Evolutionary conservation across 2,888 invertebrate genomes (phyloP).

Genomic region (Gibbula magus): DNA sequence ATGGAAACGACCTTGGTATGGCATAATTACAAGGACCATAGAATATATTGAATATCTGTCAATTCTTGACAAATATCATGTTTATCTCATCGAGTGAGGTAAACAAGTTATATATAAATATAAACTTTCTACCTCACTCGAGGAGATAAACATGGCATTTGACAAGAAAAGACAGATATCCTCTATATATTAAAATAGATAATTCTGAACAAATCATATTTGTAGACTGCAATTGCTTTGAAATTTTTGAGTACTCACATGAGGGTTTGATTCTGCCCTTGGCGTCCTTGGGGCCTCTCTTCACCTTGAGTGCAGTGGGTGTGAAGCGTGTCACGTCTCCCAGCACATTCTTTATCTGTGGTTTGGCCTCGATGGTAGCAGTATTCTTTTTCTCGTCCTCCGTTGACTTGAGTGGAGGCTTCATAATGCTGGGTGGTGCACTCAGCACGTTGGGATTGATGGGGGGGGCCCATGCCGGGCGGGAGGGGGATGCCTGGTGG

Average conservation of each 20-base stretch:
- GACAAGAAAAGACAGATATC: no score
- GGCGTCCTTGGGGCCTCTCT: conserved; percentile 82
- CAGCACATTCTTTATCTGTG: conserved; percentile 84
- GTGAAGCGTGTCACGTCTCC: conserved; percentile 94
- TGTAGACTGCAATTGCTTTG: background rate
- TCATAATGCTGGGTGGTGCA: conserved; percentile 88
- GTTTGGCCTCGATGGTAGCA: conserved; percentile 95
- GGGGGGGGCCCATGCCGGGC: conserved; percentile 38
- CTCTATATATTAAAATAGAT: background rate
- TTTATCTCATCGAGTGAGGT: no score
- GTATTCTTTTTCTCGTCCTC: conserved; percentile 69
- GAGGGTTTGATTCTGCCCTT: conserved; percentile 62
- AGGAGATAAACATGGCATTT: no score
- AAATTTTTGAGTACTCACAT: conserved; percentile 51
- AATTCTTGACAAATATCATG: no score
- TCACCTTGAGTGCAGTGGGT: conserved; percentile 93
- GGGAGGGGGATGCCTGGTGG: conserved; percentile 55
- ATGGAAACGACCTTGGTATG: no score
- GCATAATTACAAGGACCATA: no score
- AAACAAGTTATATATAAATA: no score
- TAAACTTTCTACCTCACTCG: no score
- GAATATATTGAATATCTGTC: no score
- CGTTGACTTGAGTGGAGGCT: conserved; percentile 76
- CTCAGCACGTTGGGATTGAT: conserved; percentile 83
- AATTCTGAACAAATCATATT: background rate